Evolutionary conservation across 2,888 invertebrate species (phyloP), one percentile per base, ranked within the genome.

Genomic region (Thecocarcelia acutangulata): DNA sequence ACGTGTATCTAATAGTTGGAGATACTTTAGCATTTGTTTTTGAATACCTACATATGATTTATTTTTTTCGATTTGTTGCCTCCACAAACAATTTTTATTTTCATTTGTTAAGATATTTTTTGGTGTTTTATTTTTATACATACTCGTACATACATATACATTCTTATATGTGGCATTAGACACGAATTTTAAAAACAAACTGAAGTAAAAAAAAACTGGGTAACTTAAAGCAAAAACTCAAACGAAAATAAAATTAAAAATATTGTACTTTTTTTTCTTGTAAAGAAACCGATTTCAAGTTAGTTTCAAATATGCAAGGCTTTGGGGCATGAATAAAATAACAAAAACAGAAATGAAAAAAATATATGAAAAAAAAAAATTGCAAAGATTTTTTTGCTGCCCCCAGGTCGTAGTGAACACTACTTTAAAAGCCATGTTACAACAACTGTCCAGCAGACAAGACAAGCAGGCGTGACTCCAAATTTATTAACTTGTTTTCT

Each of bases 401-500:
- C 66, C 56, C 19, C 56, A 68, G 68, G 75, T 59, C 50, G 42
- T 19, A 40, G 50, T 42, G 50, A 66, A 58, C 58, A 50, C 13
- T 42, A 59, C 42, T 66, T 75, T 66, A 40, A 46, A 64, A 17
- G 48, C 9, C 37, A 11, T 56, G 37, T 56, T 63, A 73, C 33
- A 52, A 42, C 21, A 48, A 48, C n/a, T 24, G 70, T 70, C 59
- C 59, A 59, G 40, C 37, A 59, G 24, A 46, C 56, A 50, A 64
- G 40, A 54, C 42, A 68, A 54, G 40, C 21, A 40, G 46, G n/a
- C 70, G 50, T 68, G 42, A 56, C 42, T 17, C 17, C 24, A 37
- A 58, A 58, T 37, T 58, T 46, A 46, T 69, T 69, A 58, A 69
- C 69, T 69, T 58, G 56, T 69, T 69, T 46, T 68, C 28, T 54